Percentiles rank a stretch among this genome's conserved stretches.
Evolutionary conservation across 2,888 invertebrate genomes (phyloP).

Genomic region (Melinaea menophilus): DNA sequence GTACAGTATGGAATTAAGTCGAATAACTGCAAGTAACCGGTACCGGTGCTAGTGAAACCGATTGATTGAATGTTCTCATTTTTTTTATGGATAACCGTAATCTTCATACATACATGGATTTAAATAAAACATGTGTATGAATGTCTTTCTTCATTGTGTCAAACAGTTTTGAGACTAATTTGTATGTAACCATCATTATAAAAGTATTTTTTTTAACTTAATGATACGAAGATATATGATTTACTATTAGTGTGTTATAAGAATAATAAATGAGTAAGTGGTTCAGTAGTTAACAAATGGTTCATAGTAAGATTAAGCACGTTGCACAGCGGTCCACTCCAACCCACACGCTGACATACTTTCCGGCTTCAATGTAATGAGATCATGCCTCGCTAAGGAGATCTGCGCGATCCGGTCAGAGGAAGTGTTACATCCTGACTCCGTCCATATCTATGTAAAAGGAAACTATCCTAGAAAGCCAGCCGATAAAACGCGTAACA

Average conservation of each 20-base stretch:
- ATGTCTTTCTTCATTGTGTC: too few species aligned
- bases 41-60: constrained; percentile 58
- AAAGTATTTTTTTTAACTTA: too few species aligned
- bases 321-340: constrained; percentile 43
- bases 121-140: not conserved
- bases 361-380: constrained; percentile 43
- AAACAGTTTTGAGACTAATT: too few species aligned
- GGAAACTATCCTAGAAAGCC: constrained; percentile 1
- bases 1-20: constrained; percentile 32
- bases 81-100: constrained; percentile 5
- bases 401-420: constrained; percentile 22
- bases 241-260: not conserved
- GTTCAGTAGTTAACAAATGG: constrained; percentile 41
- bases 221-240: too few species aligned
- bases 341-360: constrained; percentile 49
- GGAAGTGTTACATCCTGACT: constrained; percentile 16
- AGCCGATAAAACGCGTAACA: not conserved
- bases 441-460: constrained; percentile 5
- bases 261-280: constrained; percentile 10
- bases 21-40: constrained; percentile 58
- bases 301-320: constrained; percentile 68
- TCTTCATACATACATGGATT: not conserved
- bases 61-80: constrained; percentile 35
- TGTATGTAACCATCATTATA: too few species aligned
- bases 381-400: constrained; percentile 44